A percentile compares a stretch with the other conserved stretches of the same genome.
Conservation (phyloP, 1,140 invertebrate genomes). For the Lordiphosa collinella region DNA sequence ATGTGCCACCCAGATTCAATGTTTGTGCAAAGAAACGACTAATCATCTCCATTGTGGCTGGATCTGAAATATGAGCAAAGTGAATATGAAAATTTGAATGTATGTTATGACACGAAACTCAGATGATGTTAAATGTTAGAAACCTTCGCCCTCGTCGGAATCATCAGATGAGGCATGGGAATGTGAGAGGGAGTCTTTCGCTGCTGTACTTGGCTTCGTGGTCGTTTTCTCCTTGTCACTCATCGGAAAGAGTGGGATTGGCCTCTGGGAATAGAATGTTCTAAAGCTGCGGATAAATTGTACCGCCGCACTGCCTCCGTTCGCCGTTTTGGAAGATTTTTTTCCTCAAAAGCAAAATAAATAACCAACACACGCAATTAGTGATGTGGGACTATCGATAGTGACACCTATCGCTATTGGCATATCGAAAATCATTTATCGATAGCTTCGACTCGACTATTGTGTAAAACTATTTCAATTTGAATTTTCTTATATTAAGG, state of each 20-base stretch:
- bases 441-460: no score
- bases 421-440: no score
- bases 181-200: no score
- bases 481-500: no score
- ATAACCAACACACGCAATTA: neutral
- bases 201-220: no score
- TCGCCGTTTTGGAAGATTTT: conserved; percentile 16
- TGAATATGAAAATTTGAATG: neutral
- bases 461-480: no score
- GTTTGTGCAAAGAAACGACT: conserved; percentile 50
- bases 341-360: conserved; percentile 2
- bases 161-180: conserved; percentile 13
- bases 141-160: conserved; percentile 13
- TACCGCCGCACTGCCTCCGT: neutral
- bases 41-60: conserved; percentile 48
- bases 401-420: rapidly evolving
- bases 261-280: neutral
- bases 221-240: neutral
- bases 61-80: conserved; percentile 15
- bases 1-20: conserved; percentile 22
- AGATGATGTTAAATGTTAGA: neutral
- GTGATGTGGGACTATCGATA: conserved; percentile 9
- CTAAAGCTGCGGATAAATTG: conserved; percentile 4
- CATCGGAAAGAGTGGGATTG: neutral
- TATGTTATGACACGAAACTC: conserved; percentile 12